Evolutionary conservation across 2,797 vertebrate genomes (phyloP).

Genomic region (Mareca penelope): DNA sequence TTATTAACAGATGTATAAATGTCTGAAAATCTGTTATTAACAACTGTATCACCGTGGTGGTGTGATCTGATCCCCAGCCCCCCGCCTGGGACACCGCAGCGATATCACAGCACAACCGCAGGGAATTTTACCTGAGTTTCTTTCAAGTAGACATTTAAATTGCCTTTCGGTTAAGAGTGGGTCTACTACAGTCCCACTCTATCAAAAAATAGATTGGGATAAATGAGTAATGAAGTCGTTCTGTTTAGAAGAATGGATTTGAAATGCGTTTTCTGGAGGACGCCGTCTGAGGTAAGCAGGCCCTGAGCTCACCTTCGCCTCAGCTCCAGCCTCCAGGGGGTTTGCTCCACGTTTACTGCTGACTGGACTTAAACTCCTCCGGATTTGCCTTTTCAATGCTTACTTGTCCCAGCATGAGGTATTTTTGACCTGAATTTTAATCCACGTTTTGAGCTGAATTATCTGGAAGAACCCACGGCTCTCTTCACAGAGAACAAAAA

Average conservation of each 20-base stretch:
- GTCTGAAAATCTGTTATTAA: neutral
- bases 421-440: neutral
- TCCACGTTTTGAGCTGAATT: neutral
- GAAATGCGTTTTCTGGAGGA: neutral
- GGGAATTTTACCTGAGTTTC: neutral
- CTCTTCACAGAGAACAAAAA: neutral
- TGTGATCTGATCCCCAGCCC: too few relatives aligned
- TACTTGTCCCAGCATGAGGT: neutral
- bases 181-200: neutral
- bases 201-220: neutral
- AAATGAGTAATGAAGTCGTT: constrained; percentile 1
- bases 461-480: neutral
- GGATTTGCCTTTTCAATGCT: constrained; percentile 27
- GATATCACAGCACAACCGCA: neutral
- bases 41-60: neutral
- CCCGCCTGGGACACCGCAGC: neutral
- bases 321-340: neutral
- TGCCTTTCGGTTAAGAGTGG: neutral
- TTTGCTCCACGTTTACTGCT: neutral
- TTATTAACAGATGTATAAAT: neutral
- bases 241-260: neutral
- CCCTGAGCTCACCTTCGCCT: neutral
- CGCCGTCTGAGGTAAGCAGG: neutral
- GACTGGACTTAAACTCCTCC: neutral
- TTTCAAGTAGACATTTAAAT: neutral